These are phyloP conservation scores for Aplysia californica DNA, from an alignment of 1,140 invertebrate species.

Conservation along the genomic window DNA sequence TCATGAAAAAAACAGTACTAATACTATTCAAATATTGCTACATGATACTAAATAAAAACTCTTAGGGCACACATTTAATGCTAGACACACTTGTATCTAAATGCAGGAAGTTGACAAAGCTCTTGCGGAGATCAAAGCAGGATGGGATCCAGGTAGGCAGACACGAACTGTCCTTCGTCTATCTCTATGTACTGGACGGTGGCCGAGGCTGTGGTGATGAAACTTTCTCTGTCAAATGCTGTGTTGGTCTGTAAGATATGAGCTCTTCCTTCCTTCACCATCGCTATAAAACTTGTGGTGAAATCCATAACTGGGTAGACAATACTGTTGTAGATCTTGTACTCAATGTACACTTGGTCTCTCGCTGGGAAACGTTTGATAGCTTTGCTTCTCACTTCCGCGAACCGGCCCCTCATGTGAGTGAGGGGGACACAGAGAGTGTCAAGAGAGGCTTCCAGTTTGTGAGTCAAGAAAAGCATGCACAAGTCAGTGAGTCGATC, in stretches of 20 bases:
- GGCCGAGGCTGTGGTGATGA: conserved; percentile 39
- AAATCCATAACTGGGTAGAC: conserved; percentile 48
- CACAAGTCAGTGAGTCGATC: conserved; percentile 45
- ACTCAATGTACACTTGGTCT: conserved; percentile 54
- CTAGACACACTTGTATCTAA: too few relatives aligned
- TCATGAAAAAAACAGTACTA: too few relatives aligned
- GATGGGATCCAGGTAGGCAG: conserved; percentile 15
- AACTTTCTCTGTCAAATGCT: conserved; percentile 48
- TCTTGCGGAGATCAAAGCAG: too few relatives aligned
- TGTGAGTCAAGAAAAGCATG: conserved; percentile 45
- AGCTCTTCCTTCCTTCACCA: conserved; percentile 39
- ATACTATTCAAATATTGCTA: too few relatives aligned
- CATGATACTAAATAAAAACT: too few relatives aligned
- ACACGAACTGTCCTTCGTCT: conserved; percentile 47
- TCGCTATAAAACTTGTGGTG: conserved; percentile 50
- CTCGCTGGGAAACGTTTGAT: conserved; percentile 38
- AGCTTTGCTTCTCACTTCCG: conserved; percentile 40
- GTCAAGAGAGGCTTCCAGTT: conserved; percentile 46
- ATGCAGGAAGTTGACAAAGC: too few relatives aligned
- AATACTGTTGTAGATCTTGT: conserved; percentile 49
- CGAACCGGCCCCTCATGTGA: conserved; percentile 38
- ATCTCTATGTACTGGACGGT: conserved; percentile 43
- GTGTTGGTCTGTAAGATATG: conserved; percentile 51
- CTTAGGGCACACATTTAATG: too few relatives aligned
- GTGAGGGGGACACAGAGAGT: conserved; percentile 44